These are phyloP conservation scores for Tolmerus cingulatus DNA, from an alignment of 2,888 invertebrate species.

Conservation along the genomic window DNA sequence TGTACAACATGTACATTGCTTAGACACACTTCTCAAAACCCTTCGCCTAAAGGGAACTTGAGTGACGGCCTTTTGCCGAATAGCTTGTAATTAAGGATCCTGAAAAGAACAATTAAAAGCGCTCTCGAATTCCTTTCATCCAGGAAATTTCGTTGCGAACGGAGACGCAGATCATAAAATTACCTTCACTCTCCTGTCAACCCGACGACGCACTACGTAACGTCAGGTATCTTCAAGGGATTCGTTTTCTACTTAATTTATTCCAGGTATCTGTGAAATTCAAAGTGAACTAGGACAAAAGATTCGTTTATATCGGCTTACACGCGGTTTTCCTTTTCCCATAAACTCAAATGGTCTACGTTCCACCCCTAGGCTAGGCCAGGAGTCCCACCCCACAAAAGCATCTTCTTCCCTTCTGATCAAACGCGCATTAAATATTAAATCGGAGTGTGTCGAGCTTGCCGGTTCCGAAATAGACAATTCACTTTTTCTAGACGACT, in stretches of 20 bases:
- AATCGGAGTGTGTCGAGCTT: not conserved
- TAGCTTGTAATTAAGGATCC: slow-evolving; percentile 11
- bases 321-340: not conserved
- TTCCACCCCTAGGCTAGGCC: not conserved
- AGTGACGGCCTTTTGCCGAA: not conserved
- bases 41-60: not conserved
- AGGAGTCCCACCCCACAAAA: not conserved
- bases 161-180: not conserved
- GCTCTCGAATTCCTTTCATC: slow-evolving; percentile 27
- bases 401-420: not conserved
- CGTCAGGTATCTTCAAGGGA: not conserved
- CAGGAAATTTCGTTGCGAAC: slow-evolving; percentile 1
- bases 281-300: slow-evolving; percentile 10
- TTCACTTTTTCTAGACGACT: not conserved
- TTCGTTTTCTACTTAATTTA: not conserved
- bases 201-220: not conserved
- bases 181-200: not conserved
- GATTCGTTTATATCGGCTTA: not conserved
- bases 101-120: slow-evolving; percentile 30
- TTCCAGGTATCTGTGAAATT: not conserved
- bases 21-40: not conserved
- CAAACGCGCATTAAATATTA: not conserved
- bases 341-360: not conserved
- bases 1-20: not conserved
- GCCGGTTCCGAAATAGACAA: not conserved